Evolutionary conservation across 2,888 invertebrate genomes (phyloP), one percentile per base, ranked within the genome.

Genomic region (Parascotia fuliginaria): DNA sequence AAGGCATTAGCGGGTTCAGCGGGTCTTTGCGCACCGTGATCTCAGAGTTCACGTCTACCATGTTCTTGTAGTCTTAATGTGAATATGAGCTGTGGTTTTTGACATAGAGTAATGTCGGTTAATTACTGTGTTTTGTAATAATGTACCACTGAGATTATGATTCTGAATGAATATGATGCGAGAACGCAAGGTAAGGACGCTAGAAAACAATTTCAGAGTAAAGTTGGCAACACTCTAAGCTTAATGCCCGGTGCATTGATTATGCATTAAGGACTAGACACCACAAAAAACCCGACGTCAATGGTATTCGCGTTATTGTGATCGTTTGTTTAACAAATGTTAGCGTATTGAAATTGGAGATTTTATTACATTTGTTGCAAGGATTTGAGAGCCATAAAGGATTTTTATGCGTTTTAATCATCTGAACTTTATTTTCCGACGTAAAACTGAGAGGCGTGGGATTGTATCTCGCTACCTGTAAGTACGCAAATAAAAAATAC

Each of bases 231-330:
- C 65, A 55, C 46, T 39, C 46, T 44, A 62, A 12, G 31, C 33
- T 62, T 70, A 65, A 54, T 52, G 39, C 38, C 32, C 33, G 44
- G 45, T 63, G 63, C 70, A 68, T 71, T 71, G 73, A 70, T 70
- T 71, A 72, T 71, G 73, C 56, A 73, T 73, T 62, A 67, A 50
- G 42, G 47, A 37, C 38, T 22, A 37, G 41, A 37, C 29, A 29
- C 15, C 36, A 16, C 24, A 32, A 48, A 52, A 37, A 50, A 48
- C 16, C 32, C 27, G 27, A 38, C 15, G n/a, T 12, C 2, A 22
- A 42, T 49, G 34, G 27, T 46, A 50, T 37, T 39, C 15, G 9
- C 27, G 31, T 65, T 65, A 69, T 58, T 56, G 47, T 32, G 61
- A 51, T 42, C 36, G 33, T 41, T 37, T 41, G 36, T 55, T 19